Evolutionary conservation across 2,888 invertebrate species (phyloP).

Genomic region (Ormyrus pomaceus): DNA sequence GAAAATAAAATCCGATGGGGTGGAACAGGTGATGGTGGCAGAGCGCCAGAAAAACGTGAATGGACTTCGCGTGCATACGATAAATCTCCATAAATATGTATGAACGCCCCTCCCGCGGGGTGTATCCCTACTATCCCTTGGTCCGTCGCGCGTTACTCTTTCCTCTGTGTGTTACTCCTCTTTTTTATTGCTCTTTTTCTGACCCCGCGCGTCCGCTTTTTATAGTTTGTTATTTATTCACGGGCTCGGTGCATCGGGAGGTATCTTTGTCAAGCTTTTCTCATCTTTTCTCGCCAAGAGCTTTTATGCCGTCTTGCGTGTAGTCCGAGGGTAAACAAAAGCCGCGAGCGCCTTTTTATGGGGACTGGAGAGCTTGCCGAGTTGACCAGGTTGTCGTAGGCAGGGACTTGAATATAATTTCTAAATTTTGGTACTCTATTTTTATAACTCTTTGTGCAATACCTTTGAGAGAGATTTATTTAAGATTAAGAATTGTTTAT

Average conservation of each 20-base stretch:
- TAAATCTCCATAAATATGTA: conserved; percentile 69
- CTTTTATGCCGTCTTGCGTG: neutral
- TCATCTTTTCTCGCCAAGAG: neutral
- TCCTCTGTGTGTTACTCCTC: conserved; percentile 4
- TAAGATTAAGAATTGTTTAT: too few relatives aligned
- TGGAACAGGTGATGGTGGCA: conserved; percentile 69
- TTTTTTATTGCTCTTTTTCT: conserved; percentile 6
- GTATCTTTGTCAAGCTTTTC: conserved; percentile 6
- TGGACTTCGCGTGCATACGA: conserved; percentile 65
- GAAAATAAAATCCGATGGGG: conserved; percentile 68
- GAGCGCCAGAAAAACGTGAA: conserved; percentile 65
- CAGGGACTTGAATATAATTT: too few relatives aligned
- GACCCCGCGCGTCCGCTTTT: neutral
- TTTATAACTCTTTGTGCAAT: too few relatives aligned
- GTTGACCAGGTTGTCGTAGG: too few relatives aligned
- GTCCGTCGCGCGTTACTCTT: conserved; percentile 10
- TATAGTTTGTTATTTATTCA: conserved; percentile 27
- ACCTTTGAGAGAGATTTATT: too few relatives aligned
- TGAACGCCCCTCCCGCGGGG: conserved; percentile 64
- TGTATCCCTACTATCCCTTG: conserved; percentile 50
- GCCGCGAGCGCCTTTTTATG: neutral
- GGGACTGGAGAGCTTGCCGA: too few relatives aligned
- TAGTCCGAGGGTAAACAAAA: neutral
- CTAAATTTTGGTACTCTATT: too few relatives aligned
- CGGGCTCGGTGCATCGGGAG: neutral